Conservation (phyloP, 2,797 vertebrate genomes). For the Pelochelys cantorii region DNA sequence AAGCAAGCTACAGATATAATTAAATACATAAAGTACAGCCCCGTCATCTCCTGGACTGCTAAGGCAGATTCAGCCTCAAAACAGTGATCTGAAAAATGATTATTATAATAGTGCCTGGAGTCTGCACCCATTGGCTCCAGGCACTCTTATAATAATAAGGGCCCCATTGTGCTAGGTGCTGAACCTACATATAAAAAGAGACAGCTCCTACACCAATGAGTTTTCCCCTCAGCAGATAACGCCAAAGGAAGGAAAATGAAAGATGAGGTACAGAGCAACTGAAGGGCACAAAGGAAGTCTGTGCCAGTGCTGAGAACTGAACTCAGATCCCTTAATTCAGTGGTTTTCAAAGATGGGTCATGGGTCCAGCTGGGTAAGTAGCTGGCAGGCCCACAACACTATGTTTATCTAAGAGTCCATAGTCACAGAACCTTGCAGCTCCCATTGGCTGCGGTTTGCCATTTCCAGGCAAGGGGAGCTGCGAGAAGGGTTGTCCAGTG, state of each 20-base stretch:
- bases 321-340: not conserved
- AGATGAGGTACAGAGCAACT: not conserved
- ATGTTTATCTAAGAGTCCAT: too few species aligned
- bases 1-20: not conserved
- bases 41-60: not conserved
- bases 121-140: not conserved
- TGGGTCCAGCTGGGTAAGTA: too few species aligned
- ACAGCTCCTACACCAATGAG: not conserved
- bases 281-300: constrained; percentile 1
- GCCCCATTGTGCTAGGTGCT: not conserved
- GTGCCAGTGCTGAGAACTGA: constrained; percentile 2
- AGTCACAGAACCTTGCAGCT: too few species aligned
- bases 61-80: not conserved
- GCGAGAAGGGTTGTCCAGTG: not conserved
- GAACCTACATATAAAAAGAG: not conserved
- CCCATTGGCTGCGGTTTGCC: too few species aligned
- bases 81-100: not conserved
- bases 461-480: too few species aligned
- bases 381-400: too few species aligned
- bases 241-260: not conserved
- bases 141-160: not conserved
- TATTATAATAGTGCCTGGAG: not conserved
- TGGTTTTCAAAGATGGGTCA: too few species aligned
- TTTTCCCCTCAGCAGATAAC: not conserved
- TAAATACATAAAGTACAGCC: not conserved